Evolutionary conservation across 2,113 vertebrate species (phyloP), one percentile per base, ranked within the genome.

Genomic region (Aldabrachelys gigantea): DNA sequence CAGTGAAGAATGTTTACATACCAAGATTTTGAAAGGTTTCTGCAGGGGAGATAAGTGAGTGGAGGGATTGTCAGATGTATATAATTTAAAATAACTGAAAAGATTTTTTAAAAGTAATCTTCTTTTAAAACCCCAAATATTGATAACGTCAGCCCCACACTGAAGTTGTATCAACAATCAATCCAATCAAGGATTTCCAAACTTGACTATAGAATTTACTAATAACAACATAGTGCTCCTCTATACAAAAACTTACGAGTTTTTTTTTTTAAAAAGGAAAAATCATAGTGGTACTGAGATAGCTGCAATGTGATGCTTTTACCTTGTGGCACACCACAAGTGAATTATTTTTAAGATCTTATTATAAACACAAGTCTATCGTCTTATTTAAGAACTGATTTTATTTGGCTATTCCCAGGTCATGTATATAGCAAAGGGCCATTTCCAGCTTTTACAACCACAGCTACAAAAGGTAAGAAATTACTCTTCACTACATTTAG

Each of bases 401-500:
- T 87, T 82, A 69, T 88, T 8, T 76, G 53, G 35, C 47, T 2
- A 2, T 35, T 86, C 52, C 80, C 82, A 96, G 94, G 72, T 57
- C 88, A 41, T 89, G 84, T 25, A 24, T 49, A 79, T 91, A 85
- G 83, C 65, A 90, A 93, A 96, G 53, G 38, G 12, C 93, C 84
- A 81, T 56, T 81, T 0, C 2, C 89, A 91, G 82, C 13, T 92
- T 92, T 95, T 86, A 87, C 84, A 14, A 89, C 84, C 21, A 21
- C 1, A 0, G 21, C 54, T 94, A 92, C 92, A 95, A 85, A 93
- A 90, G 92, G 91, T 96, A 92, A 54, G 82, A 87, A 95, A 93
- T 82, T 35, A 82, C 4, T 78, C 24, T 14, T 78, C 41, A 78
- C 41, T 78, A 47, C 9, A 27, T 78, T 78, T 13, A 25, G 7